Evolutionary conservation across 2,888 invertebrate genomes (phyloP), one percentile per base, ranked within the genome.

Genomic region (Nephrotoma guestfalica): DNA sequence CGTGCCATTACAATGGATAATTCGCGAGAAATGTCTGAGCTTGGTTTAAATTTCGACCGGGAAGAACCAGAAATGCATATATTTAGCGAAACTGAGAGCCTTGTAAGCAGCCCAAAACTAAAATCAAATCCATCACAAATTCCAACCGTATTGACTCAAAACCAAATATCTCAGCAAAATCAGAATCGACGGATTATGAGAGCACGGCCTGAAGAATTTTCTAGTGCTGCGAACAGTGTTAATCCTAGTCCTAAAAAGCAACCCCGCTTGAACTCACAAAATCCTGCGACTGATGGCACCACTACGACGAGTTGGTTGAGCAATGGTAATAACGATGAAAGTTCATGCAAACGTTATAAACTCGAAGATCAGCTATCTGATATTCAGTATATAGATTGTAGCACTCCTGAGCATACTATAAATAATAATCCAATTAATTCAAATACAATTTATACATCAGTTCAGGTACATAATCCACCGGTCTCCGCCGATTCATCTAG

Each of bases 61-160:
- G 97, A 97, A 89, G 97, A 97, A 90, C 93, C 96, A 0, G 97
- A 97, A 91, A 95, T 96, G 93, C 93, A 96, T 89, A 96, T 97
- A 92, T 96, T 97, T 91, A 96, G 96, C n/a, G 97, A 97, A 89
- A 97, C 96, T 90, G 97, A 97, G 89, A 94, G 95, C 87, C 90
- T 94, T 85, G 94, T 94, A 0, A 93, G 93, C 87, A 94, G 93
- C 87, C 93, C 92, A 87, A 92, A 92, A 88, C 92, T 92, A 87
- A 93, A 91, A 88, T 93, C 92, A 71, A 92, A 87, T 41, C 43
- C 86, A 45, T 45, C 15, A 30, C 85, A 71, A 71, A 71, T 7
- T 71, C 0, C 71, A 71, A 18, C 57, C 7, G 0, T n/a, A 41
- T 7, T 6, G n/a, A 42, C 41, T 13, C 30, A 18, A 51, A 40